Conservation (phyloP, 2,797 vertebrate species). For the Leuciscus waleckii region DNA sequence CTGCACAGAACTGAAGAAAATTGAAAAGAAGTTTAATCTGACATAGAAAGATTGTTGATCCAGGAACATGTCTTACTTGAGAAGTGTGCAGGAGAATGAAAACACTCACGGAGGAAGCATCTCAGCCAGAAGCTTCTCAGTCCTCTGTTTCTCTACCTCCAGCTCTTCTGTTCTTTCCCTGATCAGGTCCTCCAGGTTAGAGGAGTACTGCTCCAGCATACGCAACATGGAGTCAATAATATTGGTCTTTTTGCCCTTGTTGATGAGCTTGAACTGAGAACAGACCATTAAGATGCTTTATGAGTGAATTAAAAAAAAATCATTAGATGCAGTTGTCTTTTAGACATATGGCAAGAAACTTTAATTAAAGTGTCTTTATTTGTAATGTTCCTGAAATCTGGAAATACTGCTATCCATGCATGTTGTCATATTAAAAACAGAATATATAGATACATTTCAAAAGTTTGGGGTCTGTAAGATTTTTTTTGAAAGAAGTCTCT, state of each 20-base stretch:
- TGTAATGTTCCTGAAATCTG: background rate
- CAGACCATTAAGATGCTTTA: background rate
- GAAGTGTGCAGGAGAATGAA: background rate
- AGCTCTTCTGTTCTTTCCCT: conserved; percentile 84
- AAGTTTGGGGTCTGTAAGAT: background rate
- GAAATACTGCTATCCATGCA: background rate
- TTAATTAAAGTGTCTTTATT: background rate
- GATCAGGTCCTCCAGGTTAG: conserved; percentile 85
- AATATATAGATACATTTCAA: background rate
- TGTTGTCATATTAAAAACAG: background rate
- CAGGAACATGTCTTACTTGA: background rate
- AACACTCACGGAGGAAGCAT: conserved; percentile 84
- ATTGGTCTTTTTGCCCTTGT: conserved; percentile 88
- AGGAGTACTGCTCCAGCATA: conserved; percentile 87
- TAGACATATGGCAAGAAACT: background rate
- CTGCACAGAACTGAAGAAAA: conserved; percentile 86
- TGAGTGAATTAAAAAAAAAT: background rate
- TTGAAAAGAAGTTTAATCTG: background rate
- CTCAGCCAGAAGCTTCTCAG: conserved; percentile 83
- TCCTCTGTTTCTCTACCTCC: conserved; percentile 85
- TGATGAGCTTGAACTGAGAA: conserved; percentile 83
- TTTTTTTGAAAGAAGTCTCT: background rate
- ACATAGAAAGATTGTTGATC: background rate
- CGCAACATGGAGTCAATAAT: conserved; percentile 87
- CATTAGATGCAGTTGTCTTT: background rate